Percentiles rank a stretch among this genome's conserved stretches.
phyloP scores from a whole-genome alignment of 1,140 invertebrate genomes.

The Pseudomyrmex dendroicus region DNA sequence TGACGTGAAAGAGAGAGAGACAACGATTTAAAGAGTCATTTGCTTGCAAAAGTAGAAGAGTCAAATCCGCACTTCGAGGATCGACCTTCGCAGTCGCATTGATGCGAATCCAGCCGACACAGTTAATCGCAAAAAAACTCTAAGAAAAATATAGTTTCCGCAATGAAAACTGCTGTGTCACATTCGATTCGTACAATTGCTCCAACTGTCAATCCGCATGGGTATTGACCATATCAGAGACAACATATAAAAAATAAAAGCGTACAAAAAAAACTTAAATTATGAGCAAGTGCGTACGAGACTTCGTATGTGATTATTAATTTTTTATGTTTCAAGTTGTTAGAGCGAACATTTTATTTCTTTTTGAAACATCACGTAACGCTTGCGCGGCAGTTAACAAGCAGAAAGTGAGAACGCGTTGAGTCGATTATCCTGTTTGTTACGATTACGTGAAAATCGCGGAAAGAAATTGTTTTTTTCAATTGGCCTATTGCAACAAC shows the following conservation, averaged over 20 bases:
- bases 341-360: neutral
- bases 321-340: neutral
- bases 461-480: neutral
- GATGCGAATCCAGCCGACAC: neutral
- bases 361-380: too few relatives aligned
- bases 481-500: neutral
- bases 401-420: too few relatives aligned
- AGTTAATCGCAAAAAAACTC: slow-evolving; percentile 17
- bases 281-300: too few relatives aligned
- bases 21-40: neutral
- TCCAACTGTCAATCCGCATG: too few relatives aligned
- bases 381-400: neutral
- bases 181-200: neutral
- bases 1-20: neutral
- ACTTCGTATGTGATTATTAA: neutral
- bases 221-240: too few relatives aligned
- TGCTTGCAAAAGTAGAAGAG: neutral
- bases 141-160: neutral
- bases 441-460: neutral
- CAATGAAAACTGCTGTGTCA: neutral
- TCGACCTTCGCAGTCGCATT: neutral
- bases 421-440: neutral
- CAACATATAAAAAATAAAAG: too few relatives aligned
- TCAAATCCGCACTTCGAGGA: neutral
- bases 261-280: too few relatives aligned